Evolutionary conservation across 2,113 vertebrate genomes (phyloP).

Genomic region (Oncorhynchus gorbuscha): DNA sequence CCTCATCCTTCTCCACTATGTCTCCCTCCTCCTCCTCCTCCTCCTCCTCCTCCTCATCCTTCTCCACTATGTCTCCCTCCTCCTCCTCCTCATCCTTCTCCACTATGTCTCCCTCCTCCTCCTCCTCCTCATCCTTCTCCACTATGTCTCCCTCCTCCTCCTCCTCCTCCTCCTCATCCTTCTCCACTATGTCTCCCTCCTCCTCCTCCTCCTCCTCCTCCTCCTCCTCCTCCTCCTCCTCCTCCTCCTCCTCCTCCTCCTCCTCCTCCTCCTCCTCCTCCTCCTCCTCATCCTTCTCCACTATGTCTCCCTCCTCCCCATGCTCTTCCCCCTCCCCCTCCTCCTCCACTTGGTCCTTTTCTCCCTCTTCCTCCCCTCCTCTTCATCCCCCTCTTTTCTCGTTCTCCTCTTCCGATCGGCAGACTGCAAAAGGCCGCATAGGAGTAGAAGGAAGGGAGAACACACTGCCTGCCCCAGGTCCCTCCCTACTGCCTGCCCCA

Average conservation of each 20-base stretch:
- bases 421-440: conserved; percentile 47
- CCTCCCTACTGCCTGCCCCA: conserved; percentile 17
- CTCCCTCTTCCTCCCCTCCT: conserved; percentile 9
- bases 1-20: too few relatives aligned
- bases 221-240: not conserved
- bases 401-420: conserved; percentile 9
- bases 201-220: not conserved
- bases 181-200: too few relatives aligned
- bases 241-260: too few relatives aligned
- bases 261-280: conserved; percentile 18
- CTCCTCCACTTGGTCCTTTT: not conserved
- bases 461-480: conserved; percentile 38
- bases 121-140: too few relatives aligned
- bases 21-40: not conserved
- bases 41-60: conserved; percentile 5
- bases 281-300: conserved; percentile 11
- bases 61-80: not conserved
- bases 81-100: not conserved
- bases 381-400: conserved; percentile 8
- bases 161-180: conserved; percentile 9
- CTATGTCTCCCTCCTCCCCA: conserved; percentile 11
- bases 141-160: conserved; percentile 1
- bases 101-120: not conserved
- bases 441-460: conserved; percentile 34
- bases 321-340: not conserved